Conservation (phyloP, 2,888 invertebrate species). For the Calliopum simillimum region DNA sequence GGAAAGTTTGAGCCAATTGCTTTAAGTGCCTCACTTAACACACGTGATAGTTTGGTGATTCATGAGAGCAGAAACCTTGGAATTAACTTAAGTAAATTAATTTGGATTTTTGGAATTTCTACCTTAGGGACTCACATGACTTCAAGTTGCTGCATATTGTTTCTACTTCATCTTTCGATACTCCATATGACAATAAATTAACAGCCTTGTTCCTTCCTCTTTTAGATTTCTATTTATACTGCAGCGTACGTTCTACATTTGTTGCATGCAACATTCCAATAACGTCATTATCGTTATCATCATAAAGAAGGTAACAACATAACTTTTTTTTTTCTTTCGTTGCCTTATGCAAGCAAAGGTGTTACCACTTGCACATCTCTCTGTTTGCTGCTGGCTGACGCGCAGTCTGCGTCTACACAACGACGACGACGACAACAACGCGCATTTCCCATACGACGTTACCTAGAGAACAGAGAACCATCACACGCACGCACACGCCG, state of each 20-base stretch:
- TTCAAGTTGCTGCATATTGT: too few relatives aligned
- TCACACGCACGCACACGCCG: neutral
- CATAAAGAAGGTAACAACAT: neutral
- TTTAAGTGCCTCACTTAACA: too few relatives aligned
- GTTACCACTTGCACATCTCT: slow-evolving; percentile 1
- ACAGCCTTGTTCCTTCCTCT: neutral
- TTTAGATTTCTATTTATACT: neutral
- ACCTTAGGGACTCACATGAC: too few relatives aligned
- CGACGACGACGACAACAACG: neutral
- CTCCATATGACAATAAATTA: too few relatives aligned
- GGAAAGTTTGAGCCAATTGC: too few relatives aligned
- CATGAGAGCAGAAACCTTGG: too few relatives aligned
- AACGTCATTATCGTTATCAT: neutral
- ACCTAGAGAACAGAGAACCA: neutral
- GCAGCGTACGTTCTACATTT: neutral
- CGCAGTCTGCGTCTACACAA: neutral
- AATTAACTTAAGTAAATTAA: too few relatives aligned
- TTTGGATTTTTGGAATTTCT: too few relatives aligned
- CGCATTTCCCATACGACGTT: neutral
- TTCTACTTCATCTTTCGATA: too few relatives aligned
- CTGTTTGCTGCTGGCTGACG: neutral
- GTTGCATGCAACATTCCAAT: neutral
- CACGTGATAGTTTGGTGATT: too few relatives aligned
- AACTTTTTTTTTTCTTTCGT: neutral
- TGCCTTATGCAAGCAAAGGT: slow-evolving; percentile 12